Base-by-base conservation (phyloP, 1,140 invertebrate species). In the Agrilus planipennis region DNA sequence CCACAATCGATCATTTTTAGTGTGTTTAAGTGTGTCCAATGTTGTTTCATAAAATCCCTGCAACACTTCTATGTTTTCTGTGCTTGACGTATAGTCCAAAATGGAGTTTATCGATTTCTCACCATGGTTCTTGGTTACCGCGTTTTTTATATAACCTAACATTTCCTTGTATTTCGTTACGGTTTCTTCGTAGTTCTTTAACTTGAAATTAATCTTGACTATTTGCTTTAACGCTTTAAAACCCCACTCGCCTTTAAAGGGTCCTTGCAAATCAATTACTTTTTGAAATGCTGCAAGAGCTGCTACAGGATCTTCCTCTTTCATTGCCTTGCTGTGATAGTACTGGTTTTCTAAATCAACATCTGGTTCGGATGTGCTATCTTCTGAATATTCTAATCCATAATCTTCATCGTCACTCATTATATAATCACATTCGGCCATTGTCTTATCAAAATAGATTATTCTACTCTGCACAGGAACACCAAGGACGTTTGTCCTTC, bases 51-150 rank as follows among this genome's bases (percentile, higher is more conserved):
- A 99, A 63, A 99, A 99, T 59, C 97, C 84, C 75, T 98, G 92
- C 18, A 99, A 64, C n/a, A 99, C 64, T 60, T 91, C 89, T 85
- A 97, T 97, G 77, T 94, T 91, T 73, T 92, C 93, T 6, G 91
- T 96, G 21, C 91, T 96, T 10, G 93, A 98, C 42, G 99, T 97
- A 62, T 97, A 98, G 67, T 99, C 95, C 47, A 99, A 68, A 55
- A 99, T 99, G 11, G 94, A 97, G 65, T 99, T 99, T 44, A 99
- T 99, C 12, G 93, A 96, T 61, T 99, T 99, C 61, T 99, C 95
- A 15, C 92, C 96, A 60, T 98, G 95, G 64, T 99, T 99, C 57
- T 95, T 81, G 2, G 95, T 99, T 14, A 99, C 95, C 28, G 93
- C 91, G 62, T 84, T 91, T 65, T 96, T 96, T 32, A 98, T 97